Evolutionary conservation across 2,888 invertebrate species (phyloP).

Genomic region (Lochmaea capreae): DNA sequence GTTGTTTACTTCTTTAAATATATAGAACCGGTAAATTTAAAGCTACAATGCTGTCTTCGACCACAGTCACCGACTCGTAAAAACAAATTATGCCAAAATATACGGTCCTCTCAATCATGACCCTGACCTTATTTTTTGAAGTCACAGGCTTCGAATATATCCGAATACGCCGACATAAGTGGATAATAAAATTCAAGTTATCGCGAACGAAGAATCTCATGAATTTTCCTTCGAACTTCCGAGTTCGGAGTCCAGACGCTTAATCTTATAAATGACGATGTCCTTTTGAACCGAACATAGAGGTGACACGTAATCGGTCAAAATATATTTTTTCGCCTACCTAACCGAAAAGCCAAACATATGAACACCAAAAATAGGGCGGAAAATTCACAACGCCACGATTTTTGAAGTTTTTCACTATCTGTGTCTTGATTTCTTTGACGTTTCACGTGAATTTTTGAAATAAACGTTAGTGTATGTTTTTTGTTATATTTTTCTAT

Average conservation of each 20-base stretch:
- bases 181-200: constrained; percentile 23
- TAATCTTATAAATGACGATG: constrained; percentile 2
- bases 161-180: constrained; percentile 14
- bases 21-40: background rate
- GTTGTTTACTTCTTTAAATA: background rate
- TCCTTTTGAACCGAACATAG: background rate
- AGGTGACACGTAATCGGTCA: too few relatives aligned
- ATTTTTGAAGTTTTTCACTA: too few relatives aligned
- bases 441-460: too few relatives aligned
- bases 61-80: constrained; percentile 4
- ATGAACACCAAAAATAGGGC: too few relatives aligned
- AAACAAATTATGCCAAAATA: constrained; percentile 17
- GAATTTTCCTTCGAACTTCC: constrained; percentile 11
- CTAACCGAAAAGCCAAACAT: too few relatives aligned
- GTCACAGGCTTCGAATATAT: background rate
- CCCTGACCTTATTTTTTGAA: constrained; percentile 9
- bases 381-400: too few relatives aligned
- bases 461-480: too few relatives aligned
- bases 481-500: too few relatives aligned
- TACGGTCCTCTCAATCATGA: background rate
- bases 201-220: constrained; percentile 11
- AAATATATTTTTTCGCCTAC: too few relatives aligned
- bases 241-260: background rate
- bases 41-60: background rate
- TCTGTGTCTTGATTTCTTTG: too few relatives aligned